Percentiles rank a stretch among this genome's conserved stretches.
Conservation (phyloP, 2,888 invertebrate species). For the Brachypalpus laphriformis region DNA sequence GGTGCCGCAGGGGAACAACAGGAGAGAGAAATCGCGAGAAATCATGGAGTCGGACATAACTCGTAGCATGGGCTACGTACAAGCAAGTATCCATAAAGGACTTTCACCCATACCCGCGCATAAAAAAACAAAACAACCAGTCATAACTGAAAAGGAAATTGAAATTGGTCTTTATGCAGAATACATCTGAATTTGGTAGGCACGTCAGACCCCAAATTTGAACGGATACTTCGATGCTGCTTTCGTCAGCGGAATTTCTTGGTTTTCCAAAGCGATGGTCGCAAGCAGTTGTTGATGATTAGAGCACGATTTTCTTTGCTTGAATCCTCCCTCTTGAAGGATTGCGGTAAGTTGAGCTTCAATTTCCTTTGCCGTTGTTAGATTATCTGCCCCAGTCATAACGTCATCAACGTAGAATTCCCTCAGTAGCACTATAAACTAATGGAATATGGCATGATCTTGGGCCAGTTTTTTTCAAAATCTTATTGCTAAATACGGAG, state of each 20-base stretch:
- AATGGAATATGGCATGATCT: slow-evolving; percentile 25
- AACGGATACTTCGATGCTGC: slow-evolving; percentile 1
- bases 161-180: too few relatives aligned
- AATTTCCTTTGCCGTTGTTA: slow-evolving; percentile 29
- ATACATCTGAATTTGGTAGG: too few relatives aligned
- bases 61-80: too few relatives aligned
- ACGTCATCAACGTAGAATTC: slow-evolving; percentile 74
- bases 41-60: too few relatives aligned
- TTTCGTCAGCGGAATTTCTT: slow-evolving; percentile 12
- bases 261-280: slow-evolving; percentile 21
- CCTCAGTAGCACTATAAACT: slow-evolving; percentile 6
- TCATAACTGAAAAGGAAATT: too few relatives aligned
- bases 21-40: too few relatives aligned
- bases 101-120: too few relatives aligned
- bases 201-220: background rate
- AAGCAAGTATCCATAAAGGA: too few relatives aligned
- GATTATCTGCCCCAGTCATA: slow-evolving; percentile 45
- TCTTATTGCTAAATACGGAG: slow-evolving; percentile 16
- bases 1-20: too few relatives aligned
- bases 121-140: too few relatives aligned
- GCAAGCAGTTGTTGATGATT: slow-evolving; percentile 27
- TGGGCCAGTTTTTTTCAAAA: slow-evolving; percentile 53
- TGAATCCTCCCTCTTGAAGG: slow-evolving; percentile 20
- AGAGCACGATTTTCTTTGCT: slow-evolving; percentile 37
- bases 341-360: slow-evolving; percentile 11